Base-by-base conservation (phyloP, 2,113 vertebrate genomes). In the Opisthocomus hoazin region DNA sequence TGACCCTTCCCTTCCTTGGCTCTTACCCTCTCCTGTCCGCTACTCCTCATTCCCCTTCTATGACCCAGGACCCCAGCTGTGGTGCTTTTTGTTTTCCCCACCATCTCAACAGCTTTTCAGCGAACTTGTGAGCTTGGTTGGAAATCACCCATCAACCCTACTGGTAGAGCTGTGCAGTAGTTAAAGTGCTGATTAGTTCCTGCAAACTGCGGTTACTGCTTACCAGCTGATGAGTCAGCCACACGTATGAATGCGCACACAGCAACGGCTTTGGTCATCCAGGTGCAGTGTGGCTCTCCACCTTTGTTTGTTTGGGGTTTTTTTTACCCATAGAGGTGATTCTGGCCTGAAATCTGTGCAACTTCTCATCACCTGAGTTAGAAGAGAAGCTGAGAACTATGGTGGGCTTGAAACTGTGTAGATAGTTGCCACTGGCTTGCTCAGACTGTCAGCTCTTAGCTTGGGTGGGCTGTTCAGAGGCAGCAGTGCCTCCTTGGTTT, bases 101-200 rank as follows among this genome's bases (percentile, higher is more conserved):
- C 43, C 5, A 12, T 66, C 65, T 89, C 66, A 69, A 26, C 50
- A 66, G 14, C 37, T 95, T 32, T 45, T 79, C 79, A 77, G 46
- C 12, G 29, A 24, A 37, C 12, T 89, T 57, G 23, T n/a, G 77
- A 78, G 61, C 14, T 29, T 39, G 53, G 10, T 3, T 90, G 53
- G 70, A 79, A 84, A 34, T n/a, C 5, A 5, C 57, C 34, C 65
- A 61, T 61, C 78, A 88, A 7, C 66, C 81, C n/a, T 63, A 16
- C 58, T 86, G 30, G 66, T 58, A 41, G 61, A 83, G 70, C 36
- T 64, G 70, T 80, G 57, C 43, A 18, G 18, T 91, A 82, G 69
- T 90, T 97, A 75, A 91, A 93, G 60, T 90, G 61, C 61, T 93
- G 90, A 82, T 93, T 60, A 73, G 60, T 85, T 93, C 12, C 8